Base-by-base conservation (phyloP, 1,140 invertebrate genomes). In the Cyphomyrmex costatus region DNA sequence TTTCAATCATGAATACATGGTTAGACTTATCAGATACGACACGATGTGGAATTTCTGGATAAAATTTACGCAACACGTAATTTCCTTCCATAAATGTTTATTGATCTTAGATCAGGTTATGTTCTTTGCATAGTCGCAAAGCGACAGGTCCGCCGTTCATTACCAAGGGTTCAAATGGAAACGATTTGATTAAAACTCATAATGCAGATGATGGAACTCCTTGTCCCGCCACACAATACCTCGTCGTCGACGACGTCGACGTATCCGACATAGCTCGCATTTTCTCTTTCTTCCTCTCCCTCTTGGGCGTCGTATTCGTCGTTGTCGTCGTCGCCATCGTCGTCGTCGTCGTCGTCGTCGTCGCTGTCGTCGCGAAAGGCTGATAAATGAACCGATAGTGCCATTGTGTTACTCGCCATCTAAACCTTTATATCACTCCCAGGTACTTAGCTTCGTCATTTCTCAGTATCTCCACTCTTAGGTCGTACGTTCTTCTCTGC, bases 351-450 rank as follows among this genome's bases (percentile, higher is more conserved):
- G 85, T 80, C 80, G 80, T 51, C 49, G 68, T 77, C 60, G 86
- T 71, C 73, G 77, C 65, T 88, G 88, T 46, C 73, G 63, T 84
- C 74, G 80, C 88, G 92, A 93, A 93, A 93, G 91, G 76, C 92
- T 93, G 94, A 95, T 95, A 94, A 95, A 95, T 95, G 94, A 95
- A 94, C 89, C 92, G 94, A 95, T 95, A 95, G 89, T 89, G 90
- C 85, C 88, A 93, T 95, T 95, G 94, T 94, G 92, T 94, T 87
- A 86, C 74, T 82, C 83, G 80, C 90, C 93, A 93, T 92, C 91
- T 93, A 92, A 83, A 91, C 89, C 93, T 93, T 93, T 92, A 89
- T 91, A 91, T 92, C 91, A 90, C 88, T 90, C 77, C 86, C 58
- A 70, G 68, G 70, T 74, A 60, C 76, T 60, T 74, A 86, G 82